Conservation (phyloP, 2,888 invertebrate genomes). For the Lasioglossum morio region DNA sequence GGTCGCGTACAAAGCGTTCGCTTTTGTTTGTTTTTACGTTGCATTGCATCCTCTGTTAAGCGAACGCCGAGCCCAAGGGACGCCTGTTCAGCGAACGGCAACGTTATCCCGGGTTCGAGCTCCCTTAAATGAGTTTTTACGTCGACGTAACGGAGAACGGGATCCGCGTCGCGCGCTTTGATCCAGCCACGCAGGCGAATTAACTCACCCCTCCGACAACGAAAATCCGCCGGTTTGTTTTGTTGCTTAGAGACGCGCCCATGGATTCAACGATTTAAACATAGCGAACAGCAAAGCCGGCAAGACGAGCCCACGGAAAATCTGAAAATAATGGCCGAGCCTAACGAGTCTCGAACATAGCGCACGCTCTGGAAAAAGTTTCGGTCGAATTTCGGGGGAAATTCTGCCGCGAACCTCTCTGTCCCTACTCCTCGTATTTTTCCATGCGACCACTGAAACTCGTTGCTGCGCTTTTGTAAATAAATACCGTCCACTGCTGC, state of each 20-base stretch:
- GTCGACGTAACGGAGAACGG: constrained; percentile 8
- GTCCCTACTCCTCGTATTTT: not conserved
- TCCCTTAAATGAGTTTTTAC: constrained; percentile 34
- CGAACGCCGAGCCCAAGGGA: constrained; percentile 24
- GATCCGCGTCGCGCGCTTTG: constrained; percentile 8
- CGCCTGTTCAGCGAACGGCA: constrained; percentile 7
- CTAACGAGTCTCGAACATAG: not conserved
- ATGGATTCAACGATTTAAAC: not conserved
- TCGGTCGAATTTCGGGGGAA: not conserved
- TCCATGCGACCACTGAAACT: not conserved
- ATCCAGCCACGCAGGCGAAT: constrained; percentile 12
- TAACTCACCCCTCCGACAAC: not conserved
- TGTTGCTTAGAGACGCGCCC: not conserved
- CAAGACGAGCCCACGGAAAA: not conserved
- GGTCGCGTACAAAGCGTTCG: constrained; percentile 1
- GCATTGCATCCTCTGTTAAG: not conserved
- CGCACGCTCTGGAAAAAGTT: not conserved
- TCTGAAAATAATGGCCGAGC: not conserved
- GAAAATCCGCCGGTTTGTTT: not conserved
- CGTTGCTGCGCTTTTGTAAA: not conserved
- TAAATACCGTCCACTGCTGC: not conserved
- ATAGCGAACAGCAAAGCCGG: not conserved
- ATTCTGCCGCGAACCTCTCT: not conserved
- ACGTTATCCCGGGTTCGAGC: constrained; percentile 4
- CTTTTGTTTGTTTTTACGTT: constrained; percentile 12